phyloP scores from a whole-genome alignment of 2,113 vertebrate genomes.

The Nothoprocta perdicaria region DNA sequence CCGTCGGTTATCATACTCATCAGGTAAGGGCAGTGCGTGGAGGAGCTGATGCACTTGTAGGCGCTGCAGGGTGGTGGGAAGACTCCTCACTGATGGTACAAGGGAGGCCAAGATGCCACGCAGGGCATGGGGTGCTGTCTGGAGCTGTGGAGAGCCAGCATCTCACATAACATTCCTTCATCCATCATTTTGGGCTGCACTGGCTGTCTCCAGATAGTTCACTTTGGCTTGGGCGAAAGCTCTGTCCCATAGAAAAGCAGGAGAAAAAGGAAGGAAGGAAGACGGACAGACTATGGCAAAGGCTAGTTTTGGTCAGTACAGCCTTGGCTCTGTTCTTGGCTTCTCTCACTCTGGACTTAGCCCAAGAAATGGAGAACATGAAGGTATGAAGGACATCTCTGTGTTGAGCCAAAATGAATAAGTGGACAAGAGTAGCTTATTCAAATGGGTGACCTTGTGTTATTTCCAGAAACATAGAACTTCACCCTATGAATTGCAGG shows the following conservation, averaged over 20 bases:
- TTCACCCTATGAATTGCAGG: not conserved
- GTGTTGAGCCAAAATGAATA: not conserved
- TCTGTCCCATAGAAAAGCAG: not conserved
- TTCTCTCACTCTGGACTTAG: not conserved
- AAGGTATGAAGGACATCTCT: conserved; percentile 17
- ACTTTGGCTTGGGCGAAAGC: not conserved
- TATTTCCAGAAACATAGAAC: not conserved
- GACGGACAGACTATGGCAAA: not conserved
- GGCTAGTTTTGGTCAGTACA: not conserved
- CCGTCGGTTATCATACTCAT: conserved; percentile 98
- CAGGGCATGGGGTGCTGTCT: not conserved
- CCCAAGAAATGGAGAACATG: conserved; percentile 6
- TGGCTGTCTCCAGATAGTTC: not conserved
- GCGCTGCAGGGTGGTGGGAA: not conserved
- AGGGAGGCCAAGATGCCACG: not conserved
- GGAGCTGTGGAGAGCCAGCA: not conserved
- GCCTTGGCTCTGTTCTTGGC: not conserved
- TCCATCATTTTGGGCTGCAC: not conserved
- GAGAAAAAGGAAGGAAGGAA: too few relatives aligned
- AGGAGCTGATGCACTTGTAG: fast-evolving
- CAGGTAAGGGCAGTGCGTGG: conserved; percentile 75
- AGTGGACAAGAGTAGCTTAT: not conserved
- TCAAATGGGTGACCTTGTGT: conserved; percentile 1
- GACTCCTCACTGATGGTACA: not conserved
- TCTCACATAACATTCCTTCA: too few relatives aligned